Evolutionary conservation across 2,797 vertebrate genomes (phyloP).

Genomic region (Fistularia commersonii): DNA sequence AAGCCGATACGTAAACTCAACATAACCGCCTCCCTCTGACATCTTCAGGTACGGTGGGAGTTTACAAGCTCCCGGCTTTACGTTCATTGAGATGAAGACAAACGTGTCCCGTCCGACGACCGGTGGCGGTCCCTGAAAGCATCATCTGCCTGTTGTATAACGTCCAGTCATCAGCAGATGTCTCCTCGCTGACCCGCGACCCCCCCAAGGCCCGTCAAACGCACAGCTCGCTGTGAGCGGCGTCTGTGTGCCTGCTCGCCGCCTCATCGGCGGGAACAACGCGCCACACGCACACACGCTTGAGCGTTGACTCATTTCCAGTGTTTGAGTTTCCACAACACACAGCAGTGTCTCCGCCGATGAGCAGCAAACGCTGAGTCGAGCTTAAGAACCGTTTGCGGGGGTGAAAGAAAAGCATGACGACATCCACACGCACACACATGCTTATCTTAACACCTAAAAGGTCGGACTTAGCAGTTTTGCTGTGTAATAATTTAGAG

Average conservation of each 20-base stretch:
- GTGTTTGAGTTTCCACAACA: conserved; percentile 43
- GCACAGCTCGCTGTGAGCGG: conserved; percentile 15
- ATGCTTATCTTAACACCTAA: too few relatives aligned
- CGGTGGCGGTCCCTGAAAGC: neutral
- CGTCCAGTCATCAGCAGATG: conserved; percentile 8
- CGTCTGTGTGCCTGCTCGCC: conserved; percentile 17
- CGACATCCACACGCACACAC: too few relatives aligned
- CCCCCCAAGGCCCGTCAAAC: conserved; percentile 2
- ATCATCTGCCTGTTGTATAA: neutral
- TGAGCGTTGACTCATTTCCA: conserved; percentile 20
- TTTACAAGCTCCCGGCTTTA: conserved; percentile 2
- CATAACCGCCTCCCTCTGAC: too few relatives aligned
- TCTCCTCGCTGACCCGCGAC: conserved; percentile 13
- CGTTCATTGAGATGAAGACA: conserved; percentile 6
- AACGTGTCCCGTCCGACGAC: neutral
- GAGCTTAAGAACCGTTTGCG: too few relatives aligned
- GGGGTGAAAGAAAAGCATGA: too few relatives aligned
- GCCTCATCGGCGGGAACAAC: conserved; percentile 30
- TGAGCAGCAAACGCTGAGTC: neutral
- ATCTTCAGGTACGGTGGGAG: conserved; percentile 14
- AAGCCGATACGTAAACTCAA: too few relatives aligned
- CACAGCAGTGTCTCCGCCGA: conserved; percentile 9
- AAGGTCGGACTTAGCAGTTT: too few relatives aligned
- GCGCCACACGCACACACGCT: conserved; percentile 20
- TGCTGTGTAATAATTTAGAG: too few relatives aligned